phyloP scores from a whole-genome alignment of 2,888 invertebrate genomes.

The Limnephilus auricula region DNA sequence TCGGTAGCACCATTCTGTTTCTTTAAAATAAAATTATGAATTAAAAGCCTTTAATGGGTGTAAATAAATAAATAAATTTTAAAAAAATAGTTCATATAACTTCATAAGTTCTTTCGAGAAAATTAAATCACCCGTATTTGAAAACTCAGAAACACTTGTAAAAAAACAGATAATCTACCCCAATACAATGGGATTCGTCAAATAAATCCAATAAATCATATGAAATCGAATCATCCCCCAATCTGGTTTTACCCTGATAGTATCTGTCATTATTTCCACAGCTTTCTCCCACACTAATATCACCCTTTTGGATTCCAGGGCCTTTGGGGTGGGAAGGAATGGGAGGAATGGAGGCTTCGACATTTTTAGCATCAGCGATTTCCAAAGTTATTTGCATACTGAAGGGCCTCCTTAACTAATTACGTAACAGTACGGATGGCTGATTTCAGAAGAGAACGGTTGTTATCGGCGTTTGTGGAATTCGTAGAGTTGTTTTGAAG shows the following conservation, averaged over 20 bases:
- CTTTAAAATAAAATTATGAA: no score
- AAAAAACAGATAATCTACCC: background rate
- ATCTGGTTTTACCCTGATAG: background rate
- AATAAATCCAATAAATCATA: background rate
- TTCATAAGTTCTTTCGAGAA: background rate
- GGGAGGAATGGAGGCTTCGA: background rate
- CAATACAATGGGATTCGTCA: background rate
- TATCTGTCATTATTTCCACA: background rate
- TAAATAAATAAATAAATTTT: no score
- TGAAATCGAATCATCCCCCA: background rate
- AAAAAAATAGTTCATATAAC: no score
- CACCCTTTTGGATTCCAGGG: background rate
- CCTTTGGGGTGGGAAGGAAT: background rate
- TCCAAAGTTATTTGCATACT: background rate
- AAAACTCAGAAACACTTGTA: background rate
- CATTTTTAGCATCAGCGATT: slow-evolving; percentile 2
- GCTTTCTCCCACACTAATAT: background rate
- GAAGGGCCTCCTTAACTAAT: background rate
- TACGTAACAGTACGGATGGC: background rate
- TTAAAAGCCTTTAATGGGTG: no score
- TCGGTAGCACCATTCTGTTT: no score
- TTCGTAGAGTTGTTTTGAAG: background rate
- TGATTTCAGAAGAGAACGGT: background rate
- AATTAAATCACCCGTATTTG: background rate
- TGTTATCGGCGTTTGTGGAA: background rate